Evolutionary conservation across 1,140 invertebrate species (phyloP).

Genomic region (Monochamus saltuarius): DNA sequence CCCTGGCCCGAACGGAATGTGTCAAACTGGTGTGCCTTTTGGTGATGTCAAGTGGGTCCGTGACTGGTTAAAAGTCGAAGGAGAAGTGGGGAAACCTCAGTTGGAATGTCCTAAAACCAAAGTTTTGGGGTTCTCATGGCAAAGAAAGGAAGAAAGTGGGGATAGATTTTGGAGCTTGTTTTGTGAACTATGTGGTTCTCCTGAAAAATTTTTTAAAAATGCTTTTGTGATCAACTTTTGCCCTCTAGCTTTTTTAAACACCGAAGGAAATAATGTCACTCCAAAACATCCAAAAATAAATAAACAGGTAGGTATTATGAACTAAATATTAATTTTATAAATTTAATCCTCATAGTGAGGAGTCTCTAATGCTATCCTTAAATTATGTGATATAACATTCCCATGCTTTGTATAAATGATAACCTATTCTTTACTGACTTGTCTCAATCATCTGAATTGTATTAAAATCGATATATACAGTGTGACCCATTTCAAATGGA

Average conservation of each 20-base stretch:
- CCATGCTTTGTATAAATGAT: too few relatives aligned
- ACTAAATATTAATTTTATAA: too few relatives aligned
- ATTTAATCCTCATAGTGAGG: too few relatives aligned
- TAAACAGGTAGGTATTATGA: slow-evolving; percentile 45
- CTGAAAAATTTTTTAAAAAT: slow-evolving; percentile 75
- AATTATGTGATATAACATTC: too few relatives aligned
- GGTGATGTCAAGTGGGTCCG: slow-evolving; percentile 79
- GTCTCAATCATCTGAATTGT: too few relatives aligned
- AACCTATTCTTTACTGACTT: too few relatives aligned
- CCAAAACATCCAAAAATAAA: slow-evolving; percentile 82
- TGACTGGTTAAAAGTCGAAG: slow-evolving; percentile 75
- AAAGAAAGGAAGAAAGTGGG: slow-evolving; percentile 79
- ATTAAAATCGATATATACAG: too few relatives aligned
- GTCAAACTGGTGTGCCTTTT: slow-evolving; percentile 92
- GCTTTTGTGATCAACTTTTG: slow-evolving; percentile 89
- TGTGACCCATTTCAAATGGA: too few relatives aligned
- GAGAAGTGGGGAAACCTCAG: slow-evolving; percentile 68
- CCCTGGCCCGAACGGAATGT: slow-evolving; percentile 93
- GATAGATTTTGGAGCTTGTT: slow-evolving; percentile 82
- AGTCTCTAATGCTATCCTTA: too few relatives aligned
- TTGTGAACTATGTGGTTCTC: slow-evolving; percentile 66
- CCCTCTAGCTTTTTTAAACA: slow-evolving; percentile 80
- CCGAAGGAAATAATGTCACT: slow-evolving; percentile 78
- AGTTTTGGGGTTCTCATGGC: slow-evolving; percentile 77
- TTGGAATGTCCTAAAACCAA: slow-evolving; percentile 69